Conservation (phyloP, 2,797 vertebrate genomes). For the Schizothorax lantsangensis region DNA sequence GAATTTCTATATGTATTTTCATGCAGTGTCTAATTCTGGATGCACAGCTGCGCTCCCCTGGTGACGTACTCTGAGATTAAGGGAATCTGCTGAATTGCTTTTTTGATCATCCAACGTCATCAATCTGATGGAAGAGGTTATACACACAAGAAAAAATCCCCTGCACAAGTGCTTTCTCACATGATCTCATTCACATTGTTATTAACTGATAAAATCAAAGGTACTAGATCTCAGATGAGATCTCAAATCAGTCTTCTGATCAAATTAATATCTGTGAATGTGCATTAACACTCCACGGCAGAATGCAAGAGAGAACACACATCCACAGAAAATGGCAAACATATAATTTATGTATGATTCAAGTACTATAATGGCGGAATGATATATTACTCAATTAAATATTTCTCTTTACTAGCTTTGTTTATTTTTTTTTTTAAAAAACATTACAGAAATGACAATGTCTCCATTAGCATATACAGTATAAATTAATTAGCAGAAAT, state of each 20-base stretch:
- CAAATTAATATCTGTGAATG: neutral
- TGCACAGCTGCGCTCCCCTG: neutral
- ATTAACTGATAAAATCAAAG: neutral
- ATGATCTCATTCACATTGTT: neutral
- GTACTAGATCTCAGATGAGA: neutral
- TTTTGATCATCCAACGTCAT: conserved; percentile 22
- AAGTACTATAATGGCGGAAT: neutral
- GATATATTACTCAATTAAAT: neutral
- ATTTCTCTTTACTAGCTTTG: neutral
- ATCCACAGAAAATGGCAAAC: neutral
- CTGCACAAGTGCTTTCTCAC: neutral
- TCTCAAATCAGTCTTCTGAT: neutral
- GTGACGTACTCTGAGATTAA: neutral
- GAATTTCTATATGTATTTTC: neutral
- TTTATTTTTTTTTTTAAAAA: neutral
- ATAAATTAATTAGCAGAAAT: neutral
- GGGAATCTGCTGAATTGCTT: conserved; percentile 7
- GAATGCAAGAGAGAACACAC: neutral
- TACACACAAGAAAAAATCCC: neutral
- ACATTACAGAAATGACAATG: neutral
- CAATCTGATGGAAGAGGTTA: conserved; percentile 9
- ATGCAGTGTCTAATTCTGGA: neutral
- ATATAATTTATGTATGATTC: neutral
- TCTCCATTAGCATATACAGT: neutral
- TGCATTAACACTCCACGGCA: neutral